A percentile compares a stretch with the other conserved stretches of the same genome.
Conservation (phyloP, 2,113 vertebrate species). For the Lates calcarifer region DNA sequence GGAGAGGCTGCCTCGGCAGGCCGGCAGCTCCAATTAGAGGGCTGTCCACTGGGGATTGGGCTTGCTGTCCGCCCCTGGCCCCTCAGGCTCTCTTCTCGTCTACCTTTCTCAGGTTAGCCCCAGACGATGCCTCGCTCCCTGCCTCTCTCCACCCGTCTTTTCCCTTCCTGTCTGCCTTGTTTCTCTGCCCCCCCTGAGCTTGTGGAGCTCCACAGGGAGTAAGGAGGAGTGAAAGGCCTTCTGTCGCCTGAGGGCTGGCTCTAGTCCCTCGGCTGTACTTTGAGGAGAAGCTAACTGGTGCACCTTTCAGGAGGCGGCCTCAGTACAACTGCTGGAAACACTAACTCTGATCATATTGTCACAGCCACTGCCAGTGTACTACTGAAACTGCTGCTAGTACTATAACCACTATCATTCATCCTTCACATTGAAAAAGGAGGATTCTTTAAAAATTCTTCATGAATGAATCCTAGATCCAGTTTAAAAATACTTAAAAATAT, state of each 20-base stretch:
- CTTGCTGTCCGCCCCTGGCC: conserved; percentile 69
- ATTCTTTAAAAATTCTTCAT: neutral
- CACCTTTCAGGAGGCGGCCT: conserved; percentile 59
- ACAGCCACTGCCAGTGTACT: conserved; percentile 30
- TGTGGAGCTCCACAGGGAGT: conserved; percentile 67
- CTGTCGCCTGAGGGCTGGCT: conserved; percentile 70
- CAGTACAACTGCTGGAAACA: conserved; percentile 47
- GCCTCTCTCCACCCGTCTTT: conserved; percentile 31
- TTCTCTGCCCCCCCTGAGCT: conserved; percentile 41
- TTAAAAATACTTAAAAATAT: neutral
- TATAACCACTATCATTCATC: conserved; percentile 25
- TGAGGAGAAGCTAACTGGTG: conserved; percentile 70
- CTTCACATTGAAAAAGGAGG: neutral
- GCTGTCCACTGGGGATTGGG: conserved; percentile 72
- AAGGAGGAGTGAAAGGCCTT: conserved; percentile 74
- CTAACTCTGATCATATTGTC: conserved; percentile 60
- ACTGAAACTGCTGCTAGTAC: conserved; percentile 5
- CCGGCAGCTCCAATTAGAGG: conserved; percentile 81
- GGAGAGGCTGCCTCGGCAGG: conserved; percentile 62
- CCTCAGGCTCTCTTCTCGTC: conserved; percentile 65
- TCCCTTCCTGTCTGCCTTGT: conserved; percentile 42
- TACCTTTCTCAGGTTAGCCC: conserved; percentile 79
- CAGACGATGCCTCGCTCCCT: conserved; percentile 53
- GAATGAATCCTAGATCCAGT: neutral
- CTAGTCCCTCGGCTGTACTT: conserved; percentile 70